Evolutionary conservation across 2,888 invertebrate species (phyloP).

Genomic region (Phengaris arion): DNA sequence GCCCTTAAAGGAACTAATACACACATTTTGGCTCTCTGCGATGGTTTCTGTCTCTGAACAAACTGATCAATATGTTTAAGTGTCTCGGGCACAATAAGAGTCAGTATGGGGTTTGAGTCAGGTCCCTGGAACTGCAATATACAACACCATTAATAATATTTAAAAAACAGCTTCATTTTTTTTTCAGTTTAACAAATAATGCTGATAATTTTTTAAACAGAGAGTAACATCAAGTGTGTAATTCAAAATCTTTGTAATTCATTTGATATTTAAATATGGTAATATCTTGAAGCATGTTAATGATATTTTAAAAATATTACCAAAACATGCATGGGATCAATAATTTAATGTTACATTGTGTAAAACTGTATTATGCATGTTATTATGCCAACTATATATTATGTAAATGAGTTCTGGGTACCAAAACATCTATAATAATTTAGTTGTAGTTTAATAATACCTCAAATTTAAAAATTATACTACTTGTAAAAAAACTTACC

Average conservation of each 20-base stretch:
- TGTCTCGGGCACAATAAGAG: constrained; percentile 61
- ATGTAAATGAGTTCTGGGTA: not conserved
- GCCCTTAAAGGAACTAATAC: constrained; percentile 38
- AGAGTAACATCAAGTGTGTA: too few species aligned
- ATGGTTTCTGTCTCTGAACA: constrained; percentile 59
- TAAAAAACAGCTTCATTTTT: too few species aligned
- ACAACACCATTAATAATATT: not conserved
- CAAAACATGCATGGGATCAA: too few species aligned
- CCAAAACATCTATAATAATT: not conserved
- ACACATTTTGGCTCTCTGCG: constrained; percentile 55
- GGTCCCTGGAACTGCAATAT: constrained; percentile 55
- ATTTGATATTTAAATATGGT: too few species aligned
- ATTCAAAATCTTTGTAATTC: too few species aligned
- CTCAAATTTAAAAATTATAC: too few species aligned
- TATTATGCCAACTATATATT: not conserved
- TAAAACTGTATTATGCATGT: not conserved
- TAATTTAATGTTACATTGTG: not conserved
- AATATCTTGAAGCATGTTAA: too few species aligned
- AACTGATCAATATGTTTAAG: constrained; percentile 68
- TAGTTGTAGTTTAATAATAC: not conserved
- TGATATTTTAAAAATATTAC: too few species aligned
- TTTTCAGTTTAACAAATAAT: too few species aligned
- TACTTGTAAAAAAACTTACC: constrained; percentile 46
- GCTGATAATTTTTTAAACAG: too few species aligned
- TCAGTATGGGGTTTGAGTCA: constrained; percentile 55